Evolutionary conservation across 1,140 invertebrate species (phyloP).

Genomic region (Atta texana): DNA sequence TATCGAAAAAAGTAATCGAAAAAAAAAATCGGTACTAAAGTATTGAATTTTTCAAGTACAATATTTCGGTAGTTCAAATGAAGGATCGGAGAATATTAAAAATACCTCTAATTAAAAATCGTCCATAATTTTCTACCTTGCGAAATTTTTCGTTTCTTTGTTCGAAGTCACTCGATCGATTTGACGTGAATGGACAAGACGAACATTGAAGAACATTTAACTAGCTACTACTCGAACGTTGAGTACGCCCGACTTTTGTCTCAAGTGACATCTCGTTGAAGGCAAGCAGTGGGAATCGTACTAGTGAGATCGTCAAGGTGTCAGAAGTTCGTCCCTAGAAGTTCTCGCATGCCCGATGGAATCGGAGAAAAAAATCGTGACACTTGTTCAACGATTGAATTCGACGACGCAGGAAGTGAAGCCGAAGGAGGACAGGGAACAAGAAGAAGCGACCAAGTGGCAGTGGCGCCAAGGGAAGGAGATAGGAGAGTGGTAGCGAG

Average conservation of each 20-base stretch:
- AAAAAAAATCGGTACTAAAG: neutral
- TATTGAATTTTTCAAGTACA: neutral
- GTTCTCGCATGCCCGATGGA: neutral
- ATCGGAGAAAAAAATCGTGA: conserved; percentile 15
- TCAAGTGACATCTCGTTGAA: conserved; percentile 30
- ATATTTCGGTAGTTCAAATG: neutral
- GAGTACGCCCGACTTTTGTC: conserved; percentile 26
- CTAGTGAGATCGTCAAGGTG: conserved; percentile 21
- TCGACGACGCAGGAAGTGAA: conserved; percentile 2
- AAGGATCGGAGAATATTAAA: neutral
- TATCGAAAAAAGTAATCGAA: neutral
- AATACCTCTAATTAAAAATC: neutral
- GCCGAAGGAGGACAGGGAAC: neutral
- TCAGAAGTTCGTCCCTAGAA: neutral
- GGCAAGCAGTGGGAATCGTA: neutral
- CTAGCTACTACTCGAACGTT: neutral
- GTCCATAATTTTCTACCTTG: neutral
- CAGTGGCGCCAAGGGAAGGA: neutral
- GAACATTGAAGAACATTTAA: neutral
- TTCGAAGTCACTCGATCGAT: neutral
- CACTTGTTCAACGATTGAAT: conserved; percentile 33
- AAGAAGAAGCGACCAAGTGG: conserved; percentile 21
- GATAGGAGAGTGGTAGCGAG: conserved; percentile 5
- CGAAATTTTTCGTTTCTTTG: neutral
- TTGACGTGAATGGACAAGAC: neutral